Evolutionary conservation across 2,888 invertebrate genomes (phyloP).

Genomic region (Xylota segnis): DNA sequence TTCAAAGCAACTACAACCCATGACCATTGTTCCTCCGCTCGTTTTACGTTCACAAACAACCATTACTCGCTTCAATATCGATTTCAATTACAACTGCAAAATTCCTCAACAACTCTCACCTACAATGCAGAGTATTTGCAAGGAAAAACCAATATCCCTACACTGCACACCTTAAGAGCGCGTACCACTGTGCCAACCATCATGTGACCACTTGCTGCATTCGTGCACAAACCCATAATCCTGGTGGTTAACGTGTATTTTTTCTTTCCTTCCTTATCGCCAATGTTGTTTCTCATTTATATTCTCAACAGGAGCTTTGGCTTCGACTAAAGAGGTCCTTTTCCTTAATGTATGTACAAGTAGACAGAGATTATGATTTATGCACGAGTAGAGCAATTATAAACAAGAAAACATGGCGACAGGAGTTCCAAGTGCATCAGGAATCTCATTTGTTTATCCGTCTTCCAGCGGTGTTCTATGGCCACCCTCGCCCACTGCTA

Average conservation of each 20-base stretch:
- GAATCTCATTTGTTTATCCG: slow-evolving; percentile 2
- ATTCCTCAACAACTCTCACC: background rate
- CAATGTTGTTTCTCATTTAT: slow-evolving; percentile 15
- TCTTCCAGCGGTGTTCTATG: background rate
- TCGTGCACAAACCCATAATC: slow-evolving; percentile 18
- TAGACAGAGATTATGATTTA: slow-evolving; percentile 20
- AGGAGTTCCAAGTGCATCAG: background rate
- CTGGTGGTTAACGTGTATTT: background rate
- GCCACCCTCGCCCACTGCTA: background rate
- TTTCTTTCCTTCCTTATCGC: slow-evolving; percentile 2
- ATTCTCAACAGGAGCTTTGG: background rate
- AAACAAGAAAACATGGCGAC: slow-evolving; percentile 1
- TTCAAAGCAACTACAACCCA: background rate
- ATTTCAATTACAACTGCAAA: background rate
- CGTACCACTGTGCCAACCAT: no score
- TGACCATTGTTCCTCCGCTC: background rate
- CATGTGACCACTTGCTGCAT: slow-evolving; percentile 16
- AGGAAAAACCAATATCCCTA: background rate
- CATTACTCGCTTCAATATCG: no score
- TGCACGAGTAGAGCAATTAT: slow-evolving; percentile 23
- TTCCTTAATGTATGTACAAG: background rate
- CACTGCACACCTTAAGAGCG: background rate
- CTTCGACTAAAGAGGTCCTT: background rate
- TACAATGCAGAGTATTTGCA: background rate
- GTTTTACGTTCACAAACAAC: background rate